Evolutionary conservation across 1,140 invertebrate species (phyloP).

Genomic region (Gonioctena quinquepunctata): DNA sequence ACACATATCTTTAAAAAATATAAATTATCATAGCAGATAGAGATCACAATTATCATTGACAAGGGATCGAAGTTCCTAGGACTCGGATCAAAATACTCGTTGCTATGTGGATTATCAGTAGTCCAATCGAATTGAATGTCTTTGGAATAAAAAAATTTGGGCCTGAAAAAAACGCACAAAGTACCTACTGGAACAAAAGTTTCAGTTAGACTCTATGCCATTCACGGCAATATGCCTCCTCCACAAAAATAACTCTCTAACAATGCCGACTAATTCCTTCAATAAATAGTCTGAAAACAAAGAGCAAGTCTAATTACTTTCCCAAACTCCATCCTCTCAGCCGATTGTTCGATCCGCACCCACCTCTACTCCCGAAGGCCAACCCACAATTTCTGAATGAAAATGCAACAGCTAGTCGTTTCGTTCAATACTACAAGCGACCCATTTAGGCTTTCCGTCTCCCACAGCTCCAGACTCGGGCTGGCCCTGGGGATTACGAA

Average conservation of each 20-base stretch:
- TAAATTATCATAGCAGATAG: too few relatives aligned
- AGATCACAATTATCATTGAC: too few relatives aligned
- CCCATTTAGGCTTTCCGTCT: conserved; percentile 2
- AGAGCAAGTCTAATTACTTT: not conserved
- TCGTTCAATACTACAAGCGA: conserved; percentile 10
- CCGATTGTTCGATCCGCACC: not conserved
- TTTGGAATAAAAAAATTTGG: too few relatives aligned
- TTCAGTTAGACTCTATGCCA: not conserved
- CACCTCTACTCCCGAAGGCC: conserved; percentile 4
- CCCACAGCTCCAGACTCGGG: not conserved
- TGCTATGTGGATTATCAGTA: too few relatives aligned
- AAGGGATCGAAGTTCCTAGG: too few relatives aligned
- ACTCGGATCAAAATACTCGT: too few relatives aligned
- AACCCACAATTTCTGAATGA: not conserved
- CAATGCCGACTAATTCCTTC: not conserved
- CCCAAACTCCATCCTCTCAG: not conserved
- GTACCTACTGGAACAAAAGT: not conserved
- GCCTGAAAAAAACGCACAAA: not conserved
- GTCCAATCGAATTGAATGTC: too few relatives aligned
- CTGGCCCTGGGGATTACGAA: too few relatives aligned
- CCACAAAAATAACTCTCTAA: not conserved
- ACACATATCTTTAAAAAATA: too few relatives aligned
- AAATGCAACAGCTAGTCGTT: conserved; percentile 13
- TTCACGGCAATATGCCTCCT: not conserved
- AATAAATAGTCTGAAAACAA: not conserved